Evolutionary conservation across 2,888 invertebrate species (phyloP).

Genomic region (Lithophane semibrunnea): DNA sequence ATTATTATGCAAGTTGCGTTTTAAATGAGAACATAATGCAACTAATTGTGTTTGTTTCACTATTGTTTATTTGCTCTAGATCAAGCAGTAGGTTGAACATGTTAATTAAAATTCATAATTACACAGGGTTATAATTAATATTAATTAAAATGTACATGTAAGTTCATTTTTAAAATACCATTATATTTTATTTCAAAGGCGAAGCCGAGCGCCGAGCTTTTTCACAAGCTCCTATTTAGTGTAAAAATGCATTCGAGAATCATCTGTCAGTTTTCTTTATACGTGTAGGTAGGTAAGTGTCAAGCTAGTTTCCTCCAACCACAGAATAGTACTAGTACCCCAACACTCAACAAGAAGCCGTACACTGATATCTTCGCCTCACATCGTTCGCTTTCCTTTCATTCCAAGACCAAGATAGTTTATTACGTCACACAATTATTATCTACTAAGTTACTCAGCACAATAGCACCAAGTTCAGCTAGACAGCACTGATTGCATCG

Average conservation of each 20-base stretch:
- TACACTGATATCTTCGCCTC: background rate
- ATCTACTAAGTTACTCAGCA: slow-evolving; percentile 60
- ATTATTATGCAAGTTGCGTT: slow-evolving; percentile 42
- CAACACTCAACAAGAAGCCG: background rate
- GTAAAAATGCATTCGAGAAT: too few species aligned
- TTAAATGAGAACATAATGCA: slow-evolving; percentile 32
- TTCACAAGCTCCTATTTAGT: background rate
- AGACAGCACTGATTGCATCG: slow-evolving; percentile 75
- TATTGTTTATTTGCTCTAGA: slow-evolving; percentile 9
- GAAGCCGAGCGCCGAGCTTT: too few species aligned
- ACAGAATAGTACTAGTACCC: background rate
- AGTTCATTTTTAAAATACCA: too few species aligned
- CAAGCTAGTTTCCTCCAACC: background rate
- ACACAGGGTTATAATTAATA: too few species aligned
- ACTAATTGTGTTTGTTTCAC: slow-evolving; percentile 18
- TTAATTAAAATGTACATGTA: too few species aligned
- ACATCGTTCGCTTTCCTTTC: slow-evolving; percentile 27
- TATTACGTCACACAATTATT: slow-evolving; percentile 59
- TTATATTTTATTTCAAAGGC: too few species aligned
- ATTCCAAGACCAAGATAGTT: slow-evolving; percentile 44
- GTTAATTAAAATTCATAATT: background rate
- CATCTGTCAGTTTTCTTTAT: background rate
- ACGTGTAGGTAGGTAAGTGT: background rate
- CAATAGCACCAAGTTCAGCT: slow-evolving; percentile 66
- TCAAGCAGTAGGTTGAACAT: background rate